Conservation (phyloP, 2,888 invertebrate genomes). For the Agrochola lychnidis region DNA sequence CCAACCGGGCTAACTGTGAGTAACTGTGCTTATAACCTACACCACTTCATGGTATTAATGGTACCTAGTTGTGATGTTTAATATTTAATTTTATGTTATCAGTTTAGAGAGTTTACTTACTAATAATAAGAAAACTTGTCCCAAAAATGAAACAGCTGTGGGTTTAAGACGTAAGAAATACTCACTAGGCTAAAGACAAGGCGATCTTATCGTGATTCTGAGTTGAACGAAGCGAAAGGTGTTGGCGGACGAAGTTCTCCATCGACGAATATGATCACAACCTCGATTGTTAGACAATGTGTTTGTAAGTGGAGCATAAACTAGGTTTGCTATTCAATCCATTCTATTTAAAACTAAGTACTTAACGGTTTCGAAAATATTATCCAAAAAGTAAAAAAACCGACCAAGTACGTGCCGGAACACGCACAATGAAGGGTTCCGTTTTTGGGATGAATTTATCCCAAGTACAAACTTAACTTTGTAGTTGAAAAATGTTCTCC, state of each 20-base stretch:
- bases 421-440: too few species aligned
- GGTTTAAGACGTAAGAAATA: not conserved
- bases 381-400: too few species aligned
- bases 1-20: conserved; percentile 64
- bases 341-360: too few species aligned
- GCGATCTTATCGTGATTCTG: not conserved
- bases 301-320: not conserved
- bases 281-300: conserved; percentile 5
- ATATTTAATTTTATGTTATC: conserved; percentile 27
- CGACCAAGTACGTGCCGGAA: too few species aligned
- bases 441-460: too few species aligned
- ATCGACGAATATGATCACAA: not conserved
- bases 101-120: not conserved
- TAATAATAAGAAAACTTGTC: not conserved
- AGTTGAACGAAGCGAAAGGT: conserved; percentile 5
- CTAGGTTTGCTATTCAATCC: too few species aligned
- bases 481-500: too few species aligned
- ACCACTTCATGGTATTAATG: conserved; percentile 22
- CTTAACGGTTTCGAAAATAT: too few species aligned
- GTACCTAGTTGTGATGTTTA: conserved; percentile 18
- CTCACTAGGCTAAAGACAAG: not conserved
- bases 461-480: too few species aligned
- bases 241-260: not conserved
- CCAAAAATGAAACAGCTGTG: not conserved
- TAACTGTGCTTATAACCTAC: conserved; percentile 68